Percentiles rank a stretch among this genome's conserved stretches.
phyloP scores from a whole-genome alignment of 2,888 invertebrate species.

The Sinhomidia bicolor region DNA sequence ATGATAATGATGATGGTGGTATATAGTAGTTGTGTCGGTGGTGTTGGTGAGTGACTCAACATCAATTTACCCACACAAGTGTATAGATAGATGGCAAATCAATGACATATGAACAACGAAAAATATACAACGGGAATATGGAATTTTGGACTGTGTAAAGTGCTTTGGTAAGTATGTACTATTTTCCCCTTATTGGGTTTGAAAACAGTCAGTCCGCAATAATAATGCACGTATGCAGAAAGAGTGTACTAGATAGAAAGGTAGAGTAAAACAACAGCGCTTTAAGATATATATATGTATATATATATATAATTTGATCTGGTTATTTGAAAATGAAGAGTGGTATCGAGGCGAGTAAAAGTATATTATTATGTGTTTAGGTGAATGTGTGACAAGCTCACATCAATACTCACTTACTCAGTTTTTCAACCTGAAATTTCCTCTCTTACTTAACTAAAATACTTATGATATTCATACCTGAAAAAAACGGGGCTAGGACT shows the following conservation, averaged over 20 bases:
- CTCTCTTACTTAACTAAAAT: too few species aligned
- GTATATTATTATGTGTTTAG: neutral
- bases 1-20: conserved; percentile 22
- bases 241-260: neutral
- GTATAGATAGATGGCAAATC: conserved; percentile 15
- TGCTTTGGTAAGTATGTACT: too few species aligned
- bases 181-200: too few species aligned
- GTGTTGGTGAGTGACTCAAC: conserved; percentile 24
- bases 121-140: neutral
- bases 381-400: conserved; percentile 46
- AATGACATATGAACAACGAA: neutral
- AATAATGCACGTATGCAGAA: too few species aligned
- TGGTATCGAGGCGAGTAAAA: neutral
- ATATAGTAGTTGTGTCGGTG: neutral
- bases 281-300: neutral
- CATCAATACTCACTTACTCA: conserved; percentile 38
- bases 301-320: neutral
- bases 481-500: neutral
- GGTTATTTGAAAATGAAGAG: conserved; percentile 15
- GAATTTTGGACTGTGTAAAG: neutral
- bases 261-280: neutral
- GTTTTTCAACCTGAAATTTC: too few species aligned
- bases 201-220: too few species aligned
- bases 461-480: too few species aligned
- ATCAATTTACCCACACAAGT: neutral